These are phyloP conservation scores for Mesocricetus auratus DNA, from an alignment of 2,113 vertebrate genomes.

Conservation along the genomic window DNA sequence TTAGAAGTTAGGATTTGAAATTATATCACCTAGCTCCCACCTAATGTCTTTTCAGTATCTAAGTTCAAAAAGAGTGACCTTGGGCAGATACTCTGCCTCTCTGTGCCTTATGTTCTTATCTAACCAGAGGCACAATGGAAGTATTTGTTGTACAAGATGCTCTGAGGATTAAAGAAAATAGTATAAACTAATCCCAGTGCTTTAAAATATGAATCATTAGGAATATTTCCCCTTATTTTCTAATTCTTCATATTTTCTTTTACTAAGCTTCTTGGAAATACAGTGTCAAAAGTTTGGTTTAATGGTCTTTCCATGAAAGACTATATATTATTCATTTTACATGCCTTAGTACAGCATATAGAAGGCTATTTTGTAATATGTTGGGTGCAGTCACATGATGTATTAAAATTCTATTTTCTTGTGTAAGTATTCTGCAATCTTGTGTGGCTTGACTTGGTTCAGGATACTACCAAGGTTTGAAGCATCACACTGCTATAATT, in stretches of 20 bases:
- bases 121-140: neutral
- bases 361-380: neutral
- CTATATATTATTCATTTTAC: neutral
- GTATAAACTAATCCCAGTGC: neutral
- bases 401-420: constrained; percentile 4
- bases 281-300: neutral
- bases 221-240: neutral
- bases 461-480: neutral
- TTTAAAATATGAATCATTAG: neutral
- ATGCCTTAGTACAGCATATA: neutral
- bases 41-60: neutral
- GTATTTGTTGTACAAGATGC: neutral
- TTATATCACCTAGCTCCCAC: neutral
- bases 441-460: constrained; percentile 23
- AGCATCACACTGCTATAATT: neutral
- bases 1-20: neutral
- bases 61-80: neutral
- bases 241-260: neutral
- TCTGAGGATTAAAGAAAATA: neutral
- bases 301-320: neutral
- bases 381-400: neutral
- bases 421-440: neutral
- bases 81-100: neutral
- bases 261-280: neutral
- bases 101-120: neutral